phyloP scores from a whole-genome alignment of 1,140 invertebrate species.

The Steinernema feltiae region DNA sequence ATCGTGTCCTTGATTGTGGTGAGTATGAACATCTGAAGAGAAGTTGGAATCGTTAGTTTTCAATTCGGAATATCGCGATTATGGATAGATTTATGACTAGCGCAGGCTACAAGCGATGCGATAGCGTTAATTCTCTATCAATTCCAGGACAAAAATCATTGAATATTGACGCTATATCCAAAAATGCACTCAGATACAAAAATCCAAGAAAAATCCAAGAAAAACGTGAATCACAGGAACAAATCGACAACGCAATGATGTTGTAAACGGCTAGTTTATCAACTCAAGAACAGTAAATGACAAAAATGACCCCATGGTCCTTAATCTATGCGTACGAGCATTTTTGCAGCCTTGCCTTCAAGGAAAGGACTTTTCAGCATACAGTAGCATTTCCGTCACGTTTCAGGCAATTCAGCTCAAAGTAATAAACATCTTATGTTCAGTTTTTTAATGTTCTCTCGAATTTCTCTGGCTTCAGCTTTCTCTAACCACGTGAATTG shows the following conservation, averaged over 20 bases:
- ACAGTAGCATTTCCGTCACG: no score
- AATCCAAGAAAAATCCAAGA: not conserved
- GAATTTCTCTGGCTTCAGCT: not conserved
- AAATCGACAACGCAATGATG: not conserved
- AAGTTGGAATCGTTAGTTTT: not conserved
- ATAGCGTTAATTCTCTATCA: not conserved
- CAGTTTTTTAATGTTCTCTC: not conserved
- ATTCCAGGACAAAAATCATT: not conserved
- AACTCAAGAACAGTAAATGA: not conserved
- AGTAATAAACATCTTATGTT: slow-evolving; percentile 10
- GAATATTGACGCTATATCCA: not conserved
- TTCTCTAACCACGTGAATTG: not conserved
- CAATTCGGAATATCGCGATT: no score
- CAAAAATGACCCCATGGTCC: not conserved
- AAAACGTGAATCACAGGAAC: not conserved
- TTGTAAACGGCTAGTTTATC: not conserved
- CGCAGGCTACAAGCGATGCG: not conserved
- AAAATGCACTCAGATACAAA: not conserved
- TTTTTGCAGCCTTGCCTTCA: no score
- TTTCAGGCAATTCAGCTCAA: no score
- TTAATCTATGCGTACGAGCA: no score
- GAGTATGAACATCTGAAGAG: not conserved
- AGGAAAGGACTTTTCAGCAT: no score
- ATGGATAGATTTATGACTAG: not conserved
- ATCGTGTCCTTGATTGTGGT: not conserved